Evolutionary conservation across 2,113 vertebrate genomes (phyloP), one percentile per base, ranked within the genome.

Genomic region (Psammodynastes pulverulentus): DNA sequence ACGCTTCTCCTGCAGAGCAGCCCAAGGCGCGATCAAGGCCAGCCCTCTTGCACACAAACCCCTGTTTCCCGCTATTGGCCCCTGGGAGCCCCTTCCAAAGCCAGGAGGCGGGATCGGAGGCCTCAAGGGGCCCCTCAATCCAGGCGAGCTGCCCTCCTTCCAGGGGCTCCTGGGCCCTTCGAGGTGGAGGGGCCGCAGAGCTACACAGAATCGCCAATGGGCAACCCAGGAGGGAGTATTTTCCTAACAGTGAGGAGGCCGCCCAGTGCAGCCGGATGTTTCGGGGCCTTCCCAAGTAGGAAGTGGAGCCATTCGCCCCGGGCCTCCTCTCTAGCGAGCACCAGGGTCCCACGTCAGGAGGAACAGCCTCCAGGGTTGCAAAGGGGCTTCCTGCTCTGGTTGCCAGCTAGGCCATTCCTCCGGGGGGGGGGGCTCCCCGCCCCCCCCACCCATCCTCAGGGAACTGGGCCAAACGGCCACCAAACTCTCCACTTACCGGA

Each of bases 1-100:
- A 53, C 97, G 97, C 95, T 97, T 98, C 94, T 97, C 97, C 98
- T 99, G 97, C 10, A 9, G 89, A 51, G 17, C 34, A 10, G 45
- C 0, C 5, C 4, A 53, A 21, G 58, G 13, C 5, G 46, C n/a
- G 0, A 8, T 43, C 1, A 34, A 8, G 13, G 34, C 17, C 1
- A 79, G 3, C 72, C 4, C 29, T 5, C 72, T 34, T 15, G 4
- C 62, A 15, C 29, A n/a, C 13, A 13, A 15, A 5, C 5, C 0
- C 10, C 19, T 4, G 0, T 2, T 9, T 1, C 49, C 51, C 24
- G 2, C 23, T 9, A 5, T 6, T 0, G 13, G 26, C 52, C 13
- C 10, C 84, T 17, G 9, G 26, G 56, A 1, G 15, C 1, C 3
- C 12, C 51, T 29, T 4, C 45, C 45, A 15, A 4, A 39, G 34